Base-by-base conservation (phyloP, 2,888 invertebrate species). In the Eucera pruinosa region DNA sequence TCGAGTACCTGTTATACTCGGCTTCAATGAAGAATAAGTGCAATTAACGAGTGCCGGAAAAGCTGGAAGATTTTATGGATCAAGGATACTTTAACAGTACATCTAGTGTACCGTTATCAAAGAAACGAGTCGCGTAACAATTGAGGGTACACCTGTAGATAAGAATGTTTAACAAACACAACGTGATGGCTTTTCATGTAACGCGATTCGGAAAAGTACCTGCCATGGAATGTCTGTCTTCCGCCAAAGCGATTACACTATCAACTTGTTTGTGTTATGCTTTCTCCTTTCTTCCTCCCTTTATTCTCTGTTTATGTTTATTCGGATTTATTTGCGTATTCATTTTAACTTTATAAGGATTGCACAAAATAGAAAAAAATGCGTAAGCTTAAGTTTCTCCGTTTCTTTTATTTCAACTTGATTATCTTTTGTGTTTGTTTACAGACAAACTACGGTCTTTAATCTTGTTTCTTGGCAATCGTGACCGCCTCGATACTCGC, bases 151-250 rank as follows among this genome's bases (percentile, higher is more conserved):
- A 58, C 23, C 25, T 62, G 15, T 9, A 60, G 69, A 78, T 69
- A 78, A 76, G 64, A n/a, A 11, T 39, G 13, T 65, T 58, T 64
- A 43, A 60, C 13, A 20, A 78, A 30, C 41, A 33, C 27, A 27
- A 50, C 15, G 30, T 23, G 25, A 52, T 47, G 20, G 18, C 25
- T 23, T 20, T 50, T 39, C 18, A 6, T n/a, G 23, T 20, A 39
- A 55, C 15, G 9, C 23, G 2, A 11, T 27, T 45, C 45, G 69
- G 30, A 39, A 55, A 70, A 20, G 20, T 54, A 47, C n/a, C n/a
- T n/a, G n/a, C 67, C 45, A 48, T 30, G 47, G 47, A 67, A 67
- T 39, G 43, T 36, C 30, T 66, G 20, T 13, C 2, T 36, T 36
- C n/a, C 20, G 7, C 15, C 27, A 20, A 47, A 39, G n/a, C 30